Percentiles rank a stretch among this genome's conserved stretches.
Evolutionary conservation across 2,888 invertebrate genomes (phyloP).

Genomic region (Dolichopus griseipennis): DNA sequence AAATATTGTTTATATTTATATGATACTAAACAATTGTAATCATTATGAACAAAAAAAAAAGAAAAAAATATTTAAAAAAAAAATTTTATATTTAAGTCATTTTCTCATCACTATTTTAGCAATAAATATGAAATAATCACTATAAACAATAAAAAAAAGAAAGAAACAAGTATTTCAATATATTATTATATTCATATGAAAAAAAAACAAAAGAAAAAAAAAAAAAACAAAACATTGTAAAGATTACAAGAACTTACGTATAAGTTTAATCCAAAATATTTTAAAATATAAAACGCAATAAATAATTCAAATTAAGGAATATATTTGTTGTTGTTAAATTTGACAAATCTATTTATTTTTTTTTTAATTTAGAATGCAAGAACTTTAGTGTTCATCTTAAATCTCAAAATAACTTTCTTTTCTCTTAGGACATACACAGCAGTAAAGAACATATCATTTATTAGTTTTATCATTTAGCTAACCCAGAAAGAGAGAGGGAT

Average conservation of each 20-base stretch:
- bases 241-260: conserved; percentile 6
- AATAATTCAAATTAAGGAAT: conserved; percentile 6
- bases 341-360: too few species aligned
- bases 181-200: conserved; percentile 4
- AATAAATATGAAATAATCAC: conserved; percentile 6
- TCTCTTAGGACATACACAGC: too few species aligned
- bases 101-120: conserved; percentile 6
- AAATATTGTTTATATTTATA: conserved; percentile 19
- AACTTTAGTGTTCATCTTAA: too few species aligned
- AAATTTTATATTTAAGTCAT: conserved; percentile 5
- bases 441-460: too few species aligned
- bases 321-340: not conserved
- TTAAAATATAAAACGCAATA: conserved; percentile 4
- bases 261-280: conserved; percentile 6
- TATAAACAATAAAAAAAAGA: conserved; percentile 4
- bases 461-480: too few species aligned
- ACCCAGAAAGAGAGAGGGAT: too few species aligned
- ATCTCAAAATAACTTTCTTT: too few species aligned
- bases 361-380: too few species aligned
- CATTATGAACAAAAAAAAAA: not conserved
- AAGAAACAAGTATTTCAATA: conserved; percentile 6
- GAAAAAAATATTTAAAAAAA: too few species aligned
- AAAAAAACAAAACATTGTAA: not conserved
- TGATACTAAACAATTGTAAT: conserved; percentile 6
- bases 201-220: not conserved